These are phyloP conservation scores for Cynocephalus volans DNA, from an alignment of 2,113 vertebrate genomes.

Conservation along the genomic window DNA sequence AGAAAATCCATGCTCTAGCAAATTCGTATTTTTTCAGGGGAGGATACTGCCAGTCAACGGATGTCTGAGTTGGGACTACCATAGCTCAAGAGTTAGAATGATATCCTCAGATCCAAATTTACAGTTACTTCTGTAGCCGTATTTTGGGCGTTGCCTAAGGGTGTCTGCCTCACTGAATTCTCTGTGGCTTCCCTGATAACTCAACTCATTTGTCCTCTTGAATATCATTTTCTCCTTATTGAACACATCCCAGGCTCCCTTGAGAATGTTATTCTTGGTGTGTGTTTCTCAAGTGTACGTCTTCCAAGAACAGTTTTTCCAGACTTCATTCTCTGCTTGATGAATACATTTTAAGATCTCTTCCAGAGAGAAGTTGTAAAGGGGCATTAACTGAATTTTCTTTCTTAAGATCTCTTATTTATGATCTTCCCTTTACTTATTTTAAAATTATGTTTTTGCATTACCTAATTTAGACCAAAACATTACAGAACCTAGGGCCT, in stretches of 20 bases:
- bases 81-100: not conserved
- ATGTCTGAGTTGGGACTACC: not conserved
- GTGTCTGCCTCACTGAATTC: slow-evolving; percentile 21
- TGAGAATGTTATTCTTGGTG: slow-evolving; percentile 24
- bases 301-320: slow-evolving; percentile 27
- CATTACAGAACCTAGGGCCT: not conserved
- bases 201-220: slow-evolving; percentile 30
- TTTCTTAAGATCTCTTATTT: not conserved
- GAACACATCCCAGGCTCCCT: not conserved
- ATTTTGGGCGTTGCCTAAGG: slow-evolving; percentile 1
- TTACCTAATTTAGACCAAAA: slow-evolving; percentile 36
- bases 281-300: not conserved
- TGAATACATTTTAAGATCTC: not conserved
- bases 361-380: not conserved
- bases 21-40: slow-evolving; percentile 16
- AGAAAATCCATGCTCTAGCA: not conserved
- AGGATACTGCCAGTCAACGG: not conserved
- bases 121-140: not conserved
- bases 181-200: slow-evolving; percentile 14
- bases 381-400: not conserved
- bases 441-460: not conserved
- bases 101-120: slow-evolving; percentile 37
- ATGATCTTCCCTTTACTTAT: not conserved
- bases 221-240: slow-evolving; percentile 44
- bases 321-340: not conserved